phyloP scores from a whole-genome alignment of 2,888 invertebrate genomes.

The Druceiella hillmani region DNA sequence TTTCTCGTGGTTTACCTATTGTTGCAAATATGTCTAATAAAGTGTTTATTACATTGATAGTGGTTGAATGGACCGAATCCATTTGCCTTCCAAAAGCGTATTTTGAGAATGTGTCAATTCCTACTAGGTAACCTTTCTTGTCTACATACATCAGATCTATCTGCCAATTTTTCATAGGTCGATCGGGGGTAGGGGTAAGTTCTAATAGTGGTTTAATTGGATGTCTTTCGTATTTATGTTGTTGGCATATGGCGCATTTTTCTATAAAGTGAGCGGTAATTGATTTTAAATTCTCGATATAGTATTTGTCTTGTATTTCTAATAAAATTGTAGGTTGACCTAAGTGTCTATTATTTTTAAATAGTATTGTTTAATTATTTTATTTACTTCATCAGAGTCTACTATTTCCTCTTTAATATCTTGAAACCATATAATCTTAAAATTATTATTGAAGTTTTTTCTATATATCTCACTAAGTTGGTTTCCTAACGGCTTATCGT shows the following conservation, averaged over 20 bases:
- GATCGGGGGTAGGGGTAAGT: background rate
- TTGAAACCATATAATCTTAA: background rate
- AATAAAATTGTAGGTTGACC: background rate
- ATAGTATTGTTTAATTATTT: background rate
- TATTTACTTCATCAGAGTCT: background rate
- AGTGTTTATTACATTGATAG: no score
- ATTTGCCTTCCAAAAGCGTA: background rate
- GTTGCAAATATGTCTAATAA: no score
- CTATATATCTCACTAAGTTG: background rate
- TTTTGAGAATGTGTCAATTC: slow-evolving; percentile 2
- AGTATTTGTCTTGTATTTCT: background rate
- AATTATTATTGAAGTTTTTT: background rate
- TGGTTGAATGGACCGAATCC: no score
- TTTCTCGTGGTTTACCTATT: no score
- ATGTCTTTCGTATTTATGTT: background rate
- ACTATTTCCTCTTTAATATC: background rate
- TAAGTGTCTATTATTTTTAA: background rate
- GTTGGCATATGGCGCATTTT: background rate
- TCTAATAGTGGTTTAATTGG: background rate
- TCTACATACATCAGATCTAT: background rate
- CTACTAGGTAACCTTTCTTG: background rate
- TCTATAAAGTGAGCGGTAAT: background rate
- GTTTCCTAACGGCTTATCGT: background rate
- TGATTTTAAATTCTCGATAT: background rate
- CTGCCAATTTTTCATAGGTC: background rate